Evolutionary conservation across 2,888 invertebrate species (phyloP), one percentile per base, ranked within the genome.

Genomic region (Orchesella flavescens): DNA sequence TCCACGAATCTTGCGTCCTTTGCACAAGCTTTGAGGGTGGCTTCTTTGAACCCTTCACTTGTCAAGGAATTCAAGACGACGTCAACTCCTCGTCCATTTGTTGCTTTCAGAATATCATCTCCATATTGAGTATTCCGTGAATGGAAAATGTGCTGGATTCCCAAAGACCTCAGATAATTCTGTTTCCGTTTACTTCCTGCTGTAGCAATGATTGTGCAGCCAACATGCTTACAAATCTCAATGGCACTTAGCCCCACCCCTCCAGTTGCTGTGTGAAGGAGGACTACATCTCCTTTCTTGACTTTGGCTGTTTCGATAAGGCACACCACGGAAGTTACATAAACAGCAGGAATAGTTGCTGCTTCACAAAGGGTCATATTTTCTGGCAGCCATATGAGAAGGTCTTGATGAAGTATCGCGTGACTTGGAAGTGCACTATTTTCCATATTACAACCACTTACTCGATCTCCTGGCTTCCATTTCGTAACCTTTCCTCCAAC

Each of bases 161-260:
- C 84, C 1, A 84, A 24, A 4, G 21, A 24, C n/a, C 69, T 59
- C 15, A 84, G 57, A 19, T 75, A 84, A 1, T 68, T 66, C 21
- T 77, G 63, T 44, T 84, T 84, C 46, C 84, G 69, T 59, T 46
- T 46, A 61, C 74, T 82, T 19, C 84, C 84, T 1, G 81, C 84
- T 15, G 84, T 84, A 3, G 84, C 80, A 9, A 80, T 61, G 4
- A 84, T 75, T 19, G 46, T 68, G 15, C 69, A 74, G 0, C 80
- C 80, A 15, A 72, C 15, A 23, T 72, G 17, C 61, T 71, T 21
- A 0, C 69, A 66, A n/a, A 85, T 34, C 77, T 83, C 73, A 21
- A 85, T 75, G 1, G 82, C 85, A 43, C 63, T 57, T 0, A 85
- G 23, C n/a, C 85, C 85, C 0, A 85, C 85, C 9, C 84, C 84